Percentiles rank a stretch among this genome's conserved stretches.
These are phyloP conservation scores for Dasyurus viverrinus DNA, from an alignment of 2,113 vertebrate genomes.

Conservation along the genomic window DNA sequence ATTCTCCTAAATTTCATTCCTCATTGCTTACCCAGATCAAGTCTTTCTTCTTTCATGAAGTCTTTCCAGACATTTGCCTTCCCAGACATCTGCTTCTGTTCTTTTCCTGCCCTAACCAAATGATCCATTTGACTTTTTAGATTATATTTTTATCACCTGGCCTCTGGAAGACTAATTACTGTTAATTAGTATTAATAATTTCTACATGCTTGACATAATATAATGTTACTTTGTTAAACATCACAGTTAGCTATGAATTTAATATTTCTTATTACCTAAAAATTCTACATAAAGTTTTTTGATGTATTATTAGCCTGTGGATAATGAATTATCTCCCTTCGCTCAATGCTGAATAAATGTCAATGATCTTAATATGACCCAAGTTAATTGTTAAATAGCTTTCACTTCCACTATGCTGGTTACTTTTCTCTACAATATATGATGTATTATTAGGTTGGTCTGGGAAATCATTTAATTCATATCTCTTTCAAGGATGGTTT, in stretches of 20 bases:
- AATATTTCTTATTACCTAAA: neutral
- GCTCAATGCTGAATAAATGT: constrained; percentile 43
- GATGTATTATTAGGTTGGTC: neutral
- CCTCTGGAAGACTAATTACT: neutral
- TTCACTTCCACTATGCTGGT: constrained; percentile 48
- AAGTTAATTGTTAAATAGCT: constrained; percentile 27
- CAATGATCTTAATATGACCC: constrained; percentile 28
- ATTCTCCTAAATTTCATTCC: neutral
- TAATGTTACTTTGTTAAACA: neutral
- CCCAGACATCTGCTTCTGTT: neutral
- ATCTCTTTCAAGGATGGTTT: neutral
- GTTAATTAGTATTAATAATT: neutral
- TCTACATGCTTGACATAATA: neutral
- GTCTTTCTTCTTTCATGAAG: neutral
- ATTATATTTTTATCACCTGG: neutral
- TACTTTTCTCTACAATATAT: constrained; percentile 24
- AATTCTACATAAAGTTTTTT: neutral
- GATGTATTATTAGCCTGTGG: neutral
- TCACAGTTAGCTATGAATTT: neutral
- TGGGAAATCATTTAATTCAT: neutral
- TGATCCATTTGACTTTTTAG: neutral
- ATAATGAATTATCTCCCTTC: constrained; percentile 6
- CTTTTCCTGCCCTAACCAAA: neutral
- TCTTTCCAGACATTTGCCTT: neutral
- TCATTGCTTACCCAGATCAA: neutral